Base-by-base conservation (phyloP, 2,113 vertebrate species). In the Scopus umbretta region DNA sequence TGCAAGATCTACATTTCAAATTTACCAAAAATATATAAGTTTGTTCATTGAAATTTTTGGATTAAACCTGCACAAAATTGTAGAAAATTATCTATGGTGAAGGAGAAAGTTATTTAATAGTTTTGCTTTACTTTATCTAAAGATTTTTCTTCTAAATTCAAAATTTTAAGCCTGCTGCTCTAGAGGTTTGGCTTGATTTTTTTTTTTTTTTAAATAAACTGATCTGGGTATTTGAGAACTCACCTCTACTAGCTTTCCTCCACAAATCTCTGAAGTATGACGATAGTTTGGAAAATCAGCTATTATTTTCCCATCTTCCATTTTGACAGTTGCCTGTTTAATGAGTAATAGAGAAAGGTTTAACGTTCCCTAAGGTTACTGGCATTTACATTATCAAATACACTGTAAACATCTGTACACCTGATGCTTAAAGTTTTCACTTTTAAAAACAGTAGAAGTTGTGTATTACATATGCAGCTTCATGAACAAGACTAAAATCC, bases 221-320 rank as follows among this genome's bases (percentile, higher is more conserved):
- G 14, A 30, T 18, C 34, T 30, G 32, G 52, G 16, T 88, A 49
- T 50, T 50, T 66, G 59, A 59, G 42, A 56, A 96, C 98, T 98
- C 83, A 99, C 99, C 98, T 99, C 98, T 6, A 99, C 94, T 11
- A 99, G 97, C 67, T 99, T 99, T 53, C 97, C 98, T 9, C 97
- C 98, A 42, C 32, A 42, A 8, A 99, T 97, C 97, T 99, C 99
- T 30, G 98, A 97, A 67, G 98, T 98, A 56, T 99, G 98, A 58
- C 11, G 95, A 72, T 99, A 99, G 91, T 98, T 98, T 58, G 99
- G 98, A 80, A 99, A 99, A 2, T 97, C 95, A 11, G 97, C 95
- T 13, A 97, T 91, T 40, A 99, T n/a, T 93, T 98, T 99, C 21
- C 94, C 98, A 3, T 65, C 97, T 61, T 99, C 98, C 96, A 98